phyloP scores from a whole-genome alignment of 2,113 vertebrate genomes.

The Hippoglossus stenolepis region DNA sequence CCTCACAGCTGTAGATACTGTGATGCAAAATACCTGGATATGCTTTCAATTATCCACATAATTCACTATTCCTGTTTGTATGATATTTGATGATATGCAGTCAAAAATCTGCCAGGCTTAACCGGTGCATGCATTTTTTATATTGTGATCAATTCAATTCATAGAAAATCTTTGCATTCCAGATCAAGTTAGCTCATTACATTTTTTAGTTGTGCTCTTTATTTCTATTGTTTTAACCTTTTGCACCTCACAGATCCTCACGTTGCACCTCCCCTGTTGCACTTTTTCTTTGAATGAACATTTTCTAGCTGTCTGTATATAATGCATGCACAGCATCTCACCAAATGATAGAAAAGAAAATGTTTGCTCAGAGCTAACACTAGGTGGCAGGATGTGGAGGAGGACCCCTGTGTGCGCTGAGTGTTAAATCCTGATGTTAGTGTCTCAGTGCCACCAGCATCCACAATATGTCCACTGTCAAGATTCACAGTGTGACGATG shows the following conservation, averaged over 20 bases:
- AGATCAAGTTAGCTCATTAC: too few species aligned
- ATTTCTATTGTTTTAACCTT: not conserved
- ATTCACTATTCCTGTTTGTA: too few species aligned
- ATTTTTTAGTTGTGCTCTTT: not conserved
- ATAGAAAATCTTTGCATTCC: not conserved
- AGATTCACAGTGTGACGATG: not conserved
- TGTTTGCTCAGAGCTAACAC: constrained; percentile 36
- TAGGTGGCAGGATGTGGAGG: constrained; percentile 35
- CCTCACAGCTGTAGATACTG: not conserved
- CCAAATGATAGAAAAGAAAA: not conserved
- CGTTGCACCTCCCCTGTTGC: not conserved
- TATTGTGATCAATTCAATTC: not conserved
- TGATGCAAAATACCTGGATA: not conserved
- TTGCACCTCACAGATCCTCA: too few species aligned
- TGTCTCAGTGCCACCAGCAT: not conserved
- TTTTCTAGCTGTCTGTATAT: too few species aligned
- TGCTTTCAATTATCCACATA: not conserved
- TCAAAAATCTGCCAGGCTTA: too few species aligned
- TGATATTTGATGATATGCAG: too few species aligned
- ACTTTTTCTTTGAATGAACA: too few species aligned
- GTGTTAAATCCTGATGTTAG: not conserved
- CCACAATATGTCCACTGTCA: not conserved
- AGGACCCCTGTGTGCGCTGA: not conserved
- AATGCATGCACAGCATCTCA: too few species aligned
- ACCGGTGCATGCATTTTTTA: too few species aligned